Evolutionary conservation across 1,140 invertebrate species (phyloP), one percentile per base, ranked within the genome.

Genomic region (Pachyrhynchus sulphureomaculatus): DNA sequence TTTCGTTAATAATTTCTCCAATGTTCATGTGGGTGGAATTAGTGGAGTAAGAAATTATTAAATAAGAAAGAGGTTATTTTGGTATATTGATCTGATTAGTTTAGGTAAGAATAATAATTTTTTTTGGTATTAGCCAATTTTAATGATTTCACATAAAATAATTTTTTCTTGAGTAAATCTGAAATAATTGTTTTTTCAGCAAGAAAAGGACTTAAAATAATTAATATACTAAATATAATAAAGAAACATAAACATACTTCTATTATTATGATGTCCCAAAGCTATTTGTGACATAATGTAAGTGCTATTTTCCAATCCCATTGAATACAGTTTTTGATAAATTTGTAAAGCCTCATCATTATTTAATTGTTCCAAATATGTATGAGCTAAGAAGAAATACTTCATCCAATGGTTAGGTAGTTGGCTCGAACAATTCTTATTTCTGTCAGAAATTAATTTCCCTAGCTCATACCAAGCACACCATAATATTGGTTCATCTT

Each of bases 341-440:
- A 94, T 85, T 48, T 88, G 85, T 18, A 97, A 74, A 8, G 93
- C 92, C 78, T 96, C 91, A 48, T 96, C 93, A 70, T 94, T 90
- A 21, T 94, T 79, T 68, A 97, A 92, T 42, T 96, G 78, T 74
- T 98, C 94, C 39, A 96, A 82, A 79, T 92, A 95, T 33, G 91
- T 89, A 74, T 96, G 91, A 3, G 89, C 95, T 58, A 91, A 78
- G 75, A 98, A 99, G 69, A 98, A 93, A 57, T 93, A 84, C 75
- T 92, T 92, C 80, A 98, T 94, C 95, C 96, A 98, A 78, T 96
- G 93, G 71, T 89, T 84, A 0, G 94, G 93, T 21, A 97, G 73
- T 33, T 81, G 77, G 5, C 68, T 29, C 95, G n/a, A 33, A 12
- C 26, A n/a, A 36, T 55, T 68, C 29, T 81, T 81, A 62, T 84